Base-by-base conservation (phyloP, 2,888 invertebrate genomes). In the Crocallis elinguaria region DNA sequence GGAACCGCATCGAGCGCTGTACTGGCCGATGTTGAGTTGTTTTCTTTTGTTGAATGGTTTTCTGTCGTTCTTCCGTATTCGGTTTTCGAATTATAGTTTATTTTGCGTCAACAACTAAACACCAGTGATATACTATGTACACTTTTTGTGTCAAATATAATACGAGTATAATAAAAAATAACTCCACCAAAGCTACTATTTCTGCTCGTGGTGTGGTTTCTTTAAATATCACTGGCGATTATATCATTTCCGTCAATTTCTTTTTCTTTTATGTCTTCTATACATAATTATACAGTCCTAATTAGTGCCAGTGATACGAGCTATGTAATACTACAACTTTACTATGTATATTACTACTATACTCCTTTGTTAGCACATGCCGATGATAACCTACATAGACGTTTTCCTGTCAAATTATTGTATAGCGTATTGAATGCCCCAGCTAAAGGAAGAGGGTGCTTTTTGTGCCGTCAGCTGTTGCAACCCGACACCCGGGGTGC, bases 381-480 rank as follows among this genome's bases (percentile, higher is more conserved):
- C 23, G 48, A 30, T 45, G 44, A 53, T 54, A 56, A 54, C 43
- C 46, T 55, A 49, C 36, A 42, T 53, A 42, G 46, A 25, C 7
- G 37, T 30, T 37, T 53, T 49, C 49, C 42, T 51, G 38, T 55
- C 37, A 37, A 50, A 43, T 57, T 42, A 56, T 58, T 52, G 52
- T 37, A 67, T 75, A 64, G 67, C 72, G 69, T 63, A 66, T 57
- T 67, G 66, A 66, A 71, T 73, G 76, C 23, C 32, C 0, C 30
- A 19, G 73, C 76, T 66, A 76, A 77, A 74, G 77, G 74, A 80
- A 73, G 78, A 78, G 82, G 84, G 84, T 71, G 64, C 84, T 73
- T 86, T 84, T 84, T 82, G 64, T 70, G 45, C 32, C 75, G 82
- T 86, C 89, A 89, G 89, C 88, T 89, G 89, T 85, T 86, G 72